phyloP scores from a whole-genome alignment of 53 echinoderm and acorn worm genomes.

The Echinometra lucunter region DNA sequence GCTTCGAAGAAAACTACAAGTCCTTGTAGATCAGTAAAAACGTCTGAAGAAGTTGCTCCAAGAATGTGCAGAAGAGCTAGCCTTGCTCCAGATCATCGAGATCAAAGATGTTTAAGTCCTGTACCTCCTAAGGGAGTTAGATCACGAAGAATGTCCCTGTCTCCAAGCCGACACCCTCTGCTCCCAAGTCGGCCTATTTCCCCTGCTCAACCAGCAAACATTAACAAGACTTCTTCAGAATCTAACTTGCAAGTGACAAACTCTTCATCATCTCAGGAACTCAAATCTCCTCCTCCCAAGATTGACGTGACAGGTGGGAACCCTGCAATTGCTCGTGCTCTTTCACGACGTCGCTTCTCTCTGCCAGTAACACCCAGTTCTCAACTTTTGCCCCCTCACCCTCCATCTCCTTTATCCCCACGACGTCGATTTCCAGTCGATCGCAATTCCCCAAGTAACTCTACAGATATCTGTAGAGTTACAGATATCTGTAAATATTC shows the following conservation, averaged over 20 bases:
- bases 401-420: neutral
- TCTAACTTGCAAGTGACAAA: neutral
- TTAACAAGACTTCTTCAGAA: neutral
- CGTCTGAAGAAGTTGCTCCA: neutral
- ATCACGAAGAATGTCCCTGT: conserved; percentile 48
- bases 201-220: neutral
- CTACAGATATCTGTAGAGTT: neutral
- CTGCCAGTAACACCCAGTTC: conserved; percentile 5
- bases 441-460: neutral
- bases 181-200: neutral
- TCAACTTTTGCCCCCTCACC: neutral
- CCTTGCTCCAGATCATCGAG: neutral
- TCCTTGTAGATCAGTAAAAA: neutral
- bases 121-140: neutral
- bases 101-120: conserved; percentile 12
- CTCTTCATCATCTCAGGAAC: conserved; percentile 1
- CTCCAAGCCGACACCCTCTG: conserved; percentile 43
- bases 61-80: neutral
- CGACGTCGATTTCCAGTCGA: neutral
- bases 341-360: conserved; percentile 42
- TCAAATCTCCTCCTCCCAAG: neutral
- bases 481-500: too few species aligned
- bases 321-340: conserved; percentile 7
- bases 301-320: conserved; percentile 1
- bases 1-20: neutral